Percentiles rank a stretch among this genome's conserved stretches.
These are phyloP conservation scores for Chionodraco myersi DNA, from an alignment of 2,113 vertebrate genomes.

Conservation along the genomic window DNA sequence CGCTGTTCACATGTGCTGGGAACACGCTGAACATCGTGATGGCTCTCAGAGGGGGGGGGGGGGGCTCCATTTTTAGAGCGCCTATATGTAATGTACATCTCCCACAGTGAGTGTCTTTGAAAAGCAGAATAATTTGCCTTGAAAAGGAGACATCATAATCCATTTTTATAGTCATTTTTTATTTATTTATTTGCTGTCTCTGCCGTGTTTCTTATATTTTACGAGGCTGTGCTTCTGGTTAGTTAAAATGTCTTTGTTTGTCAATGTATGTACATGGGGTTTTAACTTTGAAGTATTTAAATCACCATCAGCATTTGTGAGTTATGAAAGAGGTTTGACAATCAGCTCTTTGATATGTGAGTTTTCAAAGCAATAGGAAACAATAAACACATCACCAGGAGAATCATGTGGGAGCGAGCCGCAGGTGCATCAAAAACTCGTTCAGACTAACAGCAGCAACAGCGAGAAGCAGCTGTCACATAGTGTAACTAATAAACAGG, in stretches of 20 bases:
- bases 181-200: background rate
- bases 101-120: constrained; percentile 6
- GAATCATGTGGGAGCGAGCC: constrained; percentile 30
- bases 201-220: constrained; percentile 1
- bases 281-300: constrained; percentile 54
- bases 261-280: background rate
- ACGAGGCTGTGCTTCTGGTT: background rate
- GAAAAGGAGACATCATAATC: background rate
- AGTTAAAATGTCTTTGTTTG: background rate
- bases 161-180: background rate
- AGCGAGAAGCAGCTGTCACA: background rate
- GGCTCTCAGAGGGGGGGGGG: constrained; percentile 23
- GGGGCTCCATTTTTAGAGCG: constrained; percentile 36
- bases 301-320: constrained; percentile 41
- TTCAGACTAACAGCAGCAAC: background rate
- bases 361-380: constrained; percentile 53
- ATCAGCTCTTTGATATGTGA: constrained; percentile 50
- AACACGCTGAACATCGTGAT: constrained; percentile 40
- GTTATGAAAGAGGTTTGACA: constrained; percentile 35
- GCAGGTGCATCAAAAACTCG: constrained; percentile 41
- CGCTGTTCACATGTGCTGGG: constrained; percentile 10
- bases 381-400: constrained; percentile 22
- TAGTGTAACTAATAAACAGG: no score
- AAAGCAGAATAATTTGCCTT: constrained; percentile 15
- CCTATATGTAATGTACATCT: constrained; percentile 1